These are phyloP conservation scores for Oryzias melastigma DNA, from an alignment of 2,113 vertebrate genomes.

Conservation along the genomic window DNA sequence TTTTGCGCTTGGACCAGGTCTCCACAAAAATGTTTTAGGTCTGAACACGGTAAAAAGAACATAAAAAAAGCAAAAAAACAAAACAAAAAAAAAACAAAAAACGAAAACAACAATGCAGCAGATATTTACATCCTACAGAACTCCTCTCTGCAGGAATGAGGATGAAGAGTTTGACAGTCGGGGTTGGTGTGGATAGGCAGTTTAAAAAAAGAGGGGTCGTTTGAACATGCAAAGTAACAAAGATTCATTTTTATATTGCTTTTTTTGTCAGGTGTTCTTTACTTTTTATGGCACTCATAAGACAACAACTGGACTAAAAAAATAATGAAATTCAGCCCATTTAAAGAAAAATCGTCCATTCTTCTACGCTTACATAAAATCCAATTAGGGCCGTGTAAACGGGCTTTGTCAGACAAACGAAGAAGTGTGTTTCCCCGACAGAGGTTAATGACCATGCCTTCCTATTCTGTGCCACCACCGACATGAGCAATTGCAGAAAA, in stretches of 20 bases:
- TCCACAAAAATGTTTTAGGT: conserved; percentile 76
- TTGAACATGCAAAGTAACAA: conserved; percentile 39
- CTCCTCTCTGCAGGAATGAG: conserved; percentile 59
- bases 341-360: conserved; percentile 41
- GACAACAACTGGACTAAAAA: neutral
- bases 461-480: conserved; percentile 35
- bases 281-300: conserved; percentile 14
- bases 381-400: conserved; percentile 53
- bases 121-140: conserved; percentile 79
- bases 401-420: conserved; percentile 48
- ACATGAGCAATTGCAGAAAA: conserved; percentile 65
- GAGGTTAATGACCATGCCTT: conserved; percentile 64
- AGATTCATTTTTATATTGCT: conserved; percentile 51
- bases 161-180: conserved; percentile 43
- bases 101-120: conserved; percentile 68
- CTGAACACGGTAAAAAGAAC: conserved; percentile 74
- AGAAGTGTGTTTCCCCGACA: conserved; percentile 57
- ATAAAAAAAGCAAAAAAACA: conserved; percentile 42
- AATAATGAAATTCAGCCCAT: conserved; percentile 22
- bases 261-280: conserved; percentile 33
- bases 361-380: conserved; percentile 43
- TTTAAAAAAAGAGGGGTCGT: conserved; percentile 11
- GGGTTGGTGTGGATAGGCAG: conserved; percentile 38
- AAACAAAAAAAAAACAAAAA: conserved; percentile 44
- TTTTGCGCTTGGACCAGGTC: conserved; percentile 78